Percentiles rank a stretch among this genome's conserved stretches.
phyloP scores from a whole-genome alignment of 2,113 vertebrate species.

The Lamprotornis superbus region DNA sequence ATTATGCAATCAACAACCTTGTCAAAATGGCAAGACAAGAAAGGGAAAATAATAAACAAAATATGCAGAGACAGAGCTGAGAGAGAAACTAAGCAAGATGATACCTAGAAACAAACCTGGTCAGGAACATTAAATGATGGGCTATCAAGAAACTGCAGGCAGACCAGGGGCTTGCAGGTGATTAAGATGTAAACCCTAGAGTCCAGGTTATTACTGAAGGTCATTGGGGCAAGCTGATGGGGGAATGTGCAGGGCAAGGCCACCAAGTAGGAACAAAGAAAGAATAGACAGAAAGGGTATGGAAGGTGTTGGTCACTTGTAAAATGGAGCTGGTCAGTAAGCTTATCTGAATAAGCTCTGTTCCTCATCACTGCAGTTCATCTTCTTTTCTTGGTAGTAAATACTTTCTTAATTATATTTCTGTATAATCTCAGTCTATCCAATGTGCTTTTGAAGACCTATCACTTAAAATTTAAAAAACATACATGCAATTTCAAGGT shows the following conservation, averaged over 20 bases:
- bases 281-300: not conserved
- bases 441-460: not conserved
- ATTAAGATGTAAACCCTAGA: not conserved
- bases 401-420: not conserved
- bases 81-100: not conserved
- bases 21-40: not conserved
- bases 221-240: fast-evolving
- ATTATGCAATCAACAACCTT: not conserved
- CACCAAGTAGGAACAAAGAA: not conserved
- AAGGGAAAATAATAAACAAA: not conserved
- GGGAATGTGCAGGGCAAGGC: not conserved
- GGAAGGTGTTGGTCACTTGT: not conserved
- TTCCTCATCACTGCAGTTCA: not conserved
- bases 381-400: not conserved
- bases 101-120: not conserved
- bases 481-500: not conserved
- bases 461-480: not conserved
- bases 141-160: not conserved
- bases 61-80: not conserved
- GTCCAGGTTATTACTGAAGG: not conserved
- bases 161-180: not conserved
- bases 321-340: not conserved
- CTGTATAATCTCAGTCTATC: not conserved
- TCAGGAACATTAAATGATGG: not conserved
- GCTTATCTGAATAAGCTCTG: not conserved